phyloP scores from a whole-genome alignment of 2,888 invertebrate genomes.

The Cephonodes hylas region DNA sequence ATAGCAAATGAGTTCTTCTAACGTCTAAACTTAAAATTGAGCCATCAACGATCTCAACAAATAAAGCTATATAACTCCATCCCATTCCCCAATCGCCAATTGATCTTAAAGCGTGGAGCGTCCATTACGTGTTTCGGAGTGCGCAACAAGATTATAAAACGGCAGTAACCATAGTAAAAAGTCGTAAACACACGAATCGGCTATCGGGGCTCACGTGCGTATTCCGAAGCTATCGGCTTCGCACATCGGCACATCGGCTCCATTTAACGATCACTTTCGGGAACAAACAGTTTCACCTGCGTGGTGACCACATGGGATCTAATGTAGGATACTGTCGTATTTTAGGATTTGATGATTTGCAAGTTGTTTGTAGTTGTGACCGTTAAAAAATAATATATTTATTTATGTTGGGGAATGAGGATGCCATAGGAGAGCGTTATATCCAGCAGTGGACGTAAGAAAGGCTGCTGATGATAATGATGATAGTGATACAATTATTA shows the following conservation, averaged over 20 bases:
- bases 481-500: too few species aligned
- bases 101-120: background rate
- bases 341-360: background rate
- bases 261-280: conserved; percentile 22
- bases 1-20: too few species aligned
- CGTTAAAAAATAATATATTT: too few species aligned
- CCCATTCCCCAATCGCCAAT: background rate
- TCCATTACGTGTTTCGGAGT: too few species aligned
- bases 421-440: too few species aligned
- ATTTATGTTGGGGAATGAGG: too few species aligned
- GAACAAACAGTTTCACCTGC: conserved; percentile 15
- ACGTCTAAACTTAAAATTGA: too few species aligned
- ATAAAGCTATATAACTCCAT: background rate
- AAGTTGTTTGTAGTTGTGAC: too few species aligned
- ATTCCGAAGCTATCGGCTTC: conserved; percentile 23
- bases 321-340: background rate
- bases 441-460: too few species aligned
- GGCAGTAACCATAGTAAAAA: background rate
- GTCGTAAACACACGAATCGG: background rate
- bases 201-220: background rate
- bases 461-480: too few species aligned
- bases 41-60: too few species aligned
- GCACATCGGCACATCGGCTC: conserved; percentile 25
- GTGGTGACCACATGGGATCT: background rate
- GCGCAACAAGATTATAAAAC: conserved; percentile 1